Base-by-base conservation (phyloP, 37 sponge, comb jelly and placozoan genomes). In the Eunapius fragilis region DNA sequence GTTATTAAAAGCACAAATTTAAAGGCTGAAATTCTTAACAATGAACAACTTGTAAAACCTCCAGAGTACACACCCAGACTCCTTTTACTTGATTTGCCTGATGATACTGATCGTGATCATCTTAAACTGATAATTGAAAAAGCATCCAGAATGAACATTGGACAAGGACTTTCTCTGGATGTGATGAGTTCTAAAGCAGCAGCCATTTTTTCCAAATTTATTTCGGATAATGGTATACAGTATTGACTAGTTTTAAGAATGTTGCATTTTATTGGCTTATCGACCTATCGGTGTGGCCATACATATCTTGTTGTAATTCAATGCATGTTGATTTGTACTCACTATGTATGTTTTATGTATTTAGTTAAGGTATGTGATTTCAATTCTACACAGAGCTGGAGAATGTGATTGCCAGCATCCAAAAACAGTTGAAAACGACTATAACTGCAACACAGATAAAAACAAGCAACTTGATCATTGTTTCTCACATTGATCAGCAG, bases 401-500 rank as follows among this genome's bases (percentile, higher is more conserved):
- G 25, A 37, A n/a, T n/a, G 45, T 82, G 38, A 72, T 34, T n/a
- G 24, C 37, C 4, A 82, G 41, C 14, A 34, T 82, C 37, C 34
- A 25, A 25, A 27, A 71, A 32, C 37, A 71, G 12, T 34, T 17
- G 25, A 27, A 68, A 22, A 70, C 38, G 37, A 26, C 38, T 27
- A 26, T 82, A 47, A 22, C 70, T 33, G 82, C 84, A 75, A 37
- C 74, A 4, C 76, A 50, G n/a, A 28, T 27, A 19, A 75, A 84
- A 75, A 25, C 47, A 24, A 31, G 68, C 31, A 75, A 25, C 31
- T 31, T 23, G 5, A 84, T 88, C 34, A 48, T 9, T 41, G 32
- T 88, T 2, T 24, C 37, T 35, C 11, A 76, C 30, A 67, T 88
- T 12, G 33, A 35, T 38, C 67, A 76, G 1, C 58, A 58, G 12